Evolutionary conservation across 2,888 invertebrate genomes (phyloP), one percentile per base, ranked within the genome.

Genomic region (Shargacucullia verbasci): DNA sequence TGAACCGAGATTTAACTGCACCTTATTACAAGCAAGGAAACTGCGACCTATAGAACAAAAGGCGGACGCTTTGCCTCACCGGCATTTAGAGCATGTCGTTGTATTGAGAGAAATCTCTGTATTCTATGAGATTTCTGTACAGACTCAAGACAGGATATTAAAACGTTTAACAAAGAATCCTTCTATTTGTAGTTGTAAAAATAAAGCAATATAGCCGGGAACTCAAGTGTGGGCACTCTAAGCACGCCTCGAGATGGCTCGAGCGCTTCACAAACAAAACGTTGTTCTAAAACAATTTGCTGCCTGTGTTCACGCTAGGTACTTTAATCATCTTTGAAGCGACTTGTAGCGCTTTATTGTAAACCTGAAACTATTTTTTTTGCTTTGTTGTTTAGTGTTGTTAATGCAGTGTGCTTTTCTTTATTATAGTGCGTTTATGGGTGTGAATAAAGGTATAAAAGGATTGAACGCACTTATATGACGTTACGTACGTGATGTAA

Each of bases 241-340:
- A 72, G 75, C 78, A 73, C 76, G 76, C 69, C 60, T 65, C 52
- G 73, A 70, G 73, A 75, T 72, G 60, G 68, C 76, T 74, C 60
- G 78, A 84, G 83, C 73, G 79, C 70, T 73, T 58, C 62, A 65
- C 79, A 81, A 80, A 82, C 78, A 82, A 79, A 77, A 73, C 61
- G 59, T 60, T 50, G 65, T 65, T 73, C 73, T 80, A 73, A 80
- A 82, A 81, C 82, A 82, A 81, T 82, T 81, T 80, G 71, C 63
- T 59, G 64, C 69, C 70, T 66, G 60, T 63, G 66, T 65, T 65
- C 62, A 63, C 62, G 66, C 58, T 61, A 69, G 61, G 41, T 59
- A 53, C 66, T 59, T 65, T 58, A 58, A 45, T 55, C 59, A 67
- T 70, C 67, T 65, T 70, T 65, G 53, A 58, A 58, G 65, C 59